Evolutionary conservation across 1,140 invertebrate species (phyloP), one percentile per base, ranked within the genome.

Genomic region (Meloidogyne exigua): DNA sequence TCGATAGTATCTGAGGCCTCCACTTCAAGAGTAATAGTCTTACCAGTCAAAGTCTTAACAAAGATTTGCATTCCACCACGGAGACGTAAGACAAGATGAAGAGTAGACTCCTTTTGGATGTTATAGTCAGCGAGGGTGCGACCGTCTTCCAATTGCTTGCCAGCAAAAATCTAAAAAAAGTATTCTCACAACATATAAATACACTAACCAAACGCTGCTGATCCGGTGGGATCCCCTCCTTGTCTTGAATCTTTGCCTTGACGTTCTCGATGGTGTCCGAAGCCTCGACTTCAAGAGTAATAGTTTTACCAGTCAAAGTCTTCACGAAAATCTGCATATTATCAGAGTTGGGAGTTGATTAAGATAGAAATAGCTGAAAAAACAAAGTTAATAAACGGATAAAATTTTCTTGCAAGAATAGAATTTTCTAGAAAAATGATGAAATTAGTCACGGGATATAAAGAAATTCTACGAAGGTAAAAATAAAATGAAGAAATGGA

Each of bases 61-160:
- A 89, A 89, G 75, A 89, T 88, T 85, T 68, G 65, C 77, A 79
- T 71, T 68, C 91, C 77, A 92, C 93, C 80, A 90, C 91, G 78
- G 74, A 93, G 90, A 89, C 93, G 91, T 11, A 94, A 89, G 28
- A 95, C 93, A 67, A 81, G 71, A 44, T 81, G 80, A 12, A 83
- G 88, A 76, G 88, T 89, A 11, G 87, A 88, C 85, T 93, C 92
- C 79, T 92, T 92, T 81, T 93, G 91, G 75, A 92, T 92, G 82
- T 92, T 92, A 75, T 92, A 92, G 64, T 90, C 89, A 13, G 86
- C 88, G 0, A 90, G 89, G 0, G 90, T 90, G 15, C 87, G 80
- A 5, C 88, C 87, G 72, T 88, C 87, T 76, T 88, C 85, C 10
- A 88, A 76, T 57, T 88, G 87, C 67, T 88, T 88, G 13, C 88